Evolutionary conservation across 2,113 vertebrate species (phyloP).

Genomic region (Mohoua ochrocephala): DNA sequence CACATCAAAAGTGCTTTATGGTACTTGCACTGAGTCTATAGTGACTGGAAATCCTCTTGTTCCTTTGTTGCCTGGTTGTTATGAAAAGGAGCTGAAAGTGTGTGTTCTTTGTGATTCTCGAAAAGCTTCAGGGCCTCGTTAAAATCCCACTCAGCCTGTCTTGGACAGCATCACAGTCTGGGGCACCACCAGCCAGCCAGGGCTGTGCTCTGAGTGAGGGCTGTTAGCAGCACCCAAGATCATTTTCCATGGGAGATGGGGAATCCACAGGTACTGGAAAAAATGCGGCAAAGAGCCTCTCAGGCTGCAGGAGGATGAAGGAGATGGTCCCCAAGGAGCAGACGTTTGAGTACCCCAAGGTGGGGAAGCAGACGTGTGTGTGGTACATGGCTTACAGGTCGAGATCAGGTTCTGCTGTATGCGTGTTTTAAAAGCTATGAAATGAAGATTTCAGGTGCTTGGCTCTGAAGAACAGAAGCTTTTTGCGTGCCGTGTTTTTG

Average conservation of each 20-base stretch:
- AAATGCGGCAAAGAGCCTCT: not conserved
- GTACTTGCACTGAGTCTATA: accelerated
- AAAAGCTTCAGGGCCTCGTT: not conserved
- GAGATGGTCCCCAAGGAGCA: not conserved
- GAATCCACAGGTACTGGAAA: not conserved
- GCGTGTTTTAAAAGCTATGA: not conserved
- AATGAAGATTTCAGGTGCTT: not conserved
- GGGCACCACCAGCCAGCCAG: not conserved
- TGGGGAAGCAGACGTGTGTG: not conserved
- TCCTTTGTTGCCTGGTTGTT: not conserved
- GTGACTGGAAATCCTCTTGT: not conserved
- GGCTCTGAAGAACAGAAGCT: not conserved
- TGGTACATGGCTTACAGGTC: not conserved
- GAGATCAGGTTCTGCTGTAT: not conserved
- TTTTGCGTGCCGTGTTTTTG: not conserved
- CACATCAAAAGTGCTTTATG: not conserved
- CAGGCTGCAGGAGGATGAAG: not conserved
- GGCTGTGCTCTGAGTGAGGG: not conserved
- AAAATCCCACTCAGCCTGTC: not conserved
- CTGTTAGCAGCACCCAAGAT: not conserved
- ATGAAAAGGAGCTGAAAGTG: not conserved
- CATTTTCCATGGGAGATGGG: not conserved
- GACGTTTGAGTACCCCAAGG: not conserved
- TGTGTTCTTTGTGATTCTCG: not conserved
- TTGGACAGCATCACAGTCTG: not conserved